Conservation (phyloP, 2,888 invertebrate species). For the Melipona beecheii region DNA sequence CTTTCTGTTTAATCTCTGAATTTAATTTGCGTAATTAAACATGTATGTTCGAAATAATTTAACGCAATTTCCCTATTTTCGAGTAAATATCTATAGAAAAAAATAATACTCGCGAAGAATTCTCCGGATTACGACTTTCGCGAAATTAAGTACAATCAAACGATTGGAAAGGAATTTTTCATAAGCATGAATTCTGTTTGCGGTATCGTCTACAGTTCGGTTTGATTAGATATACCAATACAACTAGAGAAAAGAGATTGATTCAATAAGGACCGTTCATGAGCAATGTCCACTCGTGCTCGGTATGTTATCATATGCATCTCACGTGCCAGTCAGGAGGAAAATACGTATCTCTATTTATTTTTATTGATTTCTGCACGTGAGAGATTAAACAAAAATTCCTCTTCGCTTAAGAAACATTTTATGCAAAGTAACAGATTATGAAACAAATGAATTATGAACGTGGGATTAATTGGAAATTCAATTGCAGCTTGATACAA, state of each 20-base stretch:
- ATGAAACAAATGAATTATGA: not conserved
- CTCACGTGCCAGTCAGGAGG: constrained; percentile 46
- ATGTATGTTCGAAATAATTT: not conserved
- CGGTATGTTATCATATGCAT: constrained; percentile 47
- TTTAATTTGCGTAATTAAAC: not conserved
- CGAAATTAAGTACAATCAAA: constrained; percentile 4
- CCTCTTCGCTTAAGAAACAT: not conserved
- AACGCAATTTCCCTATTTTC: not conserved
- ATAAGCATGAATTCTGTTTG: constrained; percentile 48
- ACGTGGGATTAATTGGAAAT: not conserved
- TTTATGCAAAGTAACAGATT: not conserved
- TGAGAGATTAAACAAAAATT: not conserved
- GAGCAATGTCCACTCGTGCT: constrained; percentile 60
- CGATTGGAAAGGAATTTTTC: not conserved
- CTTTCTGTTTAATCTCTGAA: not conserved
- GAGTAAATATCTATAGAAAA: not conserved
- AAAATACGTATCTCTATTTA: constrained; percentile 42
- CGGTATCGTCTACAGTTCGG: constrained; percentile 49
- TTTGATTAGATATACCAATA: constrained; percentile 60
- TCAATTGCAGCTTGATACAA: too few relatives aligned
- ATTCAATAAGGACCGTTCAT: constrained; percentile 58
- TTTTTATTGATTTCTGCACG: constrained; percentile 14
- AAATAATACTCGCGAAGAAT: not conserved
- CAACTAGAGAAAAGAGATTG: constrained; percentile 55
- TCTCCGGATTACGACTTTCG: not conserved